Base-by-base conservation (phyloP, 2,113 vertebrate genomes). In the Tetraodon nigroviridis region DNA sequence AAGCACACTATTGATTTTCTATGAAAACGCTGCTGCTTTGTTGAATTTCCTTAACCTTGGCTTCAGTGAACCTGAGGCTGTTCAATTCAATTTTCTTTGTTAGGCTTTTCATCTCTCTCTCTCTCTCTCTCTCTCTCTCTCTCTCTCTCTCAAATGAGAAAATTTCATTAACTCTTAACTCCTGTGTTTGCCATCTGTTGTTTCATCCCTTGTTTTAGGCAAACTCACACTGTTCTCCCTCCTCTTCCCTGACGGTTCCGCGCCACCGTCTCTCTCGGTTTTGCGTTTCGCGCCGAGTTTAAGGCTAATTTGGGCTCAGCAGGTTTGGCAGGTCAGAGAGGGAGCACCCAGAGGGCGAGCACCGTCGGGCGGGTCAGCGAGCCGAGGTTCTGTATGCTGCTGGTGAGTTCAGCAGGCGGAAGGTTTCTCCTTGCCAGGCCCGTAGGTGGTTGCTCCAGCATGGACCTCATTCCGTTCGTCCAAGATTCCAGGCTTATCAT, bases 21-120 rank as follows among this genome's bases (percentile, higher is more conserved):
- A 80, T 85, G 73, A 79, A 82, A 84, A 79, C 66, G 45, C 65
- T 62, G 51, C 61, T 72, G 71, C 77, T 85, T 82, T 84, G 83
- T 81, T 85, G 79, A 77, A 67, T 86, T 87, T 80, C 71, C 62
- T 80, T 82, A 86, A 86, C 82, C 65, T 76, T 83, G 75, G 76
- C 66, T 71, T 62, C 58, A 52, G 29, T 53, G 58, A 71, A 84
- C 70, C 68, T 18, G 32, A 71, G 61, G 51, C 75, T 75, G 73
- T 61, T 71, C 58, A 70, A 84, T 86, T 76, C 64, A 77, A 76
- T 85, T 85, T 61, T 71, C 65, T 57, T 69, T 18, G 48, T 58
- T 61, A 62, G 29, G 64, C 59, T 80, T 74, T 75, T 69, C 73
- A 55, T 79, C 41, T 62, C 59, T 21, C 37, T 13, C 56, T 54